Base-by-base conservation (phyloP, 1,140 invertebrate species). In the Drosophila asahinai region DNA sequence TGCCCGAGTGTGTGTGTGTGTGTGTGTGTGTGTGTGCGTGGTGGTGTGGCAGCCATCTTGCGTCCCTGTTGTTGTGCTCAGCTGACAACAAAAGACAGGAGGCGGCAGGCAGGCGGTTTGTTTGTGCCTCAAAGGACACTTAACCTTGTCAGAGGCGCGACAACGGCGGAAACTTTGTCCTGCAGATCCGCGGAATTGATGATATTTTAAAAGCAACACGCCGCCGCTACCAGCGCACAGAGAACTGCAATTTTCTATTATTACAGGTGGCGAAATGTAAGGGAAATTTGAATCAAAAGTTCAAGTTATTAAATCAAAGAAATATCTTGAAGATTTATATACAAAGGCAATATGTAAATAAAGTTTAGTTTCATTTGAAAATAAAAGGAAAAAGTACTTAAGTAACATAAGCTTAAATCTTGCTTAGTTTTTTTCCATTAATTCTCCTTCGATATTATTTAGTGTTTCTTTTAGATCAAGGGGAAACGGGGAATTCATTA, bases 61-160 rank as follows among this genome's bases (percentile, higher is more conserved):
- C 33, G 49, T 58, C 57, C 27, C 27, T 30, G 52, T 42, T 60
- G 70, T 72, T 60, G 70, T 72, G 70, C 70, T 73, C 70, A 73
- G 70, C 70, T 62, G 75, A 78, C 75, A 78, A 77, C 74, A 78
- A 77, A 77, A 78, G 74, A 70, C 74, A 63, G 65, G 52, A 58
- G 58, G 42, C 64, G 55, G 61, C 63, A 55, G 55, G 61, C 63
- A 47, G 67, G 63, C 67, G 68, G 43, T 72, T 60, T 72, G 66
- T 73, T 60, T 67, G 74, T 42, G 49, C 54, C 64, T 77, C 52
- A 67, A 77, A 77, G 74, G 62, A 77, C 74, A 77, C 75, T 77
- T 77, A 77, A 77, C 75, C 75, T 77, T 77, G 75, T 77, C 75
- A 77, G 63, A 48, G 38, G 19, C 62, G 63, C 73, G 19, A 59